Evolutionary conservation across 2,797 vertebrate genomes (phyloP).

Genomic region (Oceanodroma leucorhoa): DNA sequence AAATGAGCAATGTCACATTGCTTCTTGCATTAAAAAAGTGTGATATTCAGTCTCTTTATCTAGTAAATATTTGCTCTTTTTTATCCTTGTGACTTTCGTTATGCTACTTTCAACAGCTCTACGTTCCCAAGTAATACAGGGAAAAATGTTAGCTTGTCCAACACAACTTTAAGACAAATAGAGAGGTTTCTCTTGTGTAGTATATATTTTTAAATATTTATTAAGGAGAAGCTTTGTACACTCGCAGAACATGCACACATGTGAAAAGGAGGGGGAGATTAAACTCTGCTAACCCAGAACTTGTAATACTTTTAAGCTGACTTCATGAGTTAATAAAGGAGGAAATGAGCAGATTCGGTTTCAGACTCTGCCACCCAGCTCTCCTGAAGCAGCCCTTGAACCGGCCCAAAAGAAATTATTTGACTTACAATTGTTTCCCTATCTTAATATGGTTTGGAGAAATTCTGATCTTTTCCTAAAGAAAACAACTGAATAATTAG

Average conservation of each 20-base stretch:
- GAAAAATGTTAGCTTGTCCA: not conserved
- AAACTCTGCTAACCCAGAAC: not conserved
- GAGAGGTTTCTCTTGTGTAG: not conserved
- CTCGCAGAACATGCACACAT: not conserved
- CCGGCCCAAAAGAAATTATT: not conserved
- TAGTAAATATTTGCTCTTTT: conserved; percentile 17
- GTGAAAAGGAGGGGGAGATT: not conserved
- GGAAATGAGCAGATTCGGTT: conserved; percentile 11
- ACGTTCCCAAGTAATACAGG: not conserved
- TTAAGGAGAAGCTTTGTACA: not conserved
- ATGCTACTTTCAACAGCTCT: not conserved
- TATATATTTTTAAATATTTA: not conserved
- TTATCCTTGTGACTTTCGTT: not conserved
- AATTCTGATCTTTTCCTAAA: not conserved
- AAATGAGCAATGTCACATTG: conserved; percentile 46
- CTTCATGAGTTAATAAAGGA: conserved; percentile 14
- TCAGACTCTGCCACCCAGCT: not conserved
- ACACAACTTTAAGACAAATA: not conserved
- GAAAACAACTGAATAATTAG: not conserved
- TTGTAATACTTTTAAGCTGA: conserved; percentile 17
- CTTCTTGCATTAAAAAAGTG: conserved; percentile 17
- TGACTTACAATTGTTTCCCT: not conserved
- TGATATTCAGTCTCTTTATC: conserved; percentile 6
- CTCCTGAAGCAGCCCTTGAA: not conserved
- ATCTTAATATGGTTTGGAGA: not conserved